Evolutionary conservation across 1,140 invertebrate genomes (phyloP).

Genomic region (Papilio helenus): DNA sequence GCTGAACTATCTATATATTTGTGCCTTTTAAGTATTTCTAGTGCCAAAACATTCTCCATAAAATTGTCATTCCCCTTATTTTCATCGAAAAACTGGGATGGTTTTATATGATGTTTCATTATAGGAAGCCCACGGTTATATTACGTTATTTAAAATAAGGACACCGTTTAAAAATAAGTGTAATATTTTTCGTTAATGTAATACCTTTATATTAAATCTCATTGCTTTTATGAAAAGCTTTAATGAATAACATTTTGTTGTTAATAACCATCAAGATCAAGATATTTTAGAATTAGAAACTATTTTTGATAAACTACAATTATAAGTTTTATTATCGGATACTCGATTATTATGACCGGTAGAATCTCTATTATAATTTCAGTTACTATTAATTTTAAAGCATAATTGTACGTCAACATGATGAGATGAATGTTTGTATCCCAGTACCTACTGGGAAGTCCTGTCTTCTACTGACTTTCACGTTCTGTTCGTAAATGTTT

Average conservation of each 20-base stretch:
- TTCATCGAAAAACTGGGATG: background rate
- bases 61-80: background rate
- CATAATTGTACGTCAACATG: background rate
- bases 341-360: slow-evolving; percentile 8
- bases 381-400: slow-evolving; percentile 10
- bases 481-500: background rate
- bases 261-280: background rate
- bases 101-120: background rate
- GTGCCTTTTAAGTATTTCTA: background rate
- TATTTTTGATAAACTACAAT: slow-evolving; percentile 5
- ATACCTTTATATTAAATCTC: slow-evolving; percentile 14
- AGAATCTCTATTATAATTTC: slow-evolving; percentile 29
- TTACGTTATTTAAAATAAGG: background rate
- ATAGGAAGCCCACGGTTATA: background rate
- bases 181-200: background rate
- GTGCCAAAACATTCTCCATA: background rate
- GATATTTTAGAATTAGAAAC: background rate
- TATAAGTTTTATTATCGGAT: slow-evolving; percentile 22
- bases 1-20: background rate
- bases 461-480: background rate
- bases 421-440: background rate
- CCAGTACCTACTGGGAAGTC: background rate
- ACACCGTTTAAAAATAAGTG: background rate
- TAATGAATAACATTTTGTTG: background rate
- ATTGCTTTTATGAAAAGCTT: slow-evolving; percentile 2